Evolutionary conservation across 2,888 invertebrate species (phyloP).

Genomic region (Philereme vetulata): DNA sequence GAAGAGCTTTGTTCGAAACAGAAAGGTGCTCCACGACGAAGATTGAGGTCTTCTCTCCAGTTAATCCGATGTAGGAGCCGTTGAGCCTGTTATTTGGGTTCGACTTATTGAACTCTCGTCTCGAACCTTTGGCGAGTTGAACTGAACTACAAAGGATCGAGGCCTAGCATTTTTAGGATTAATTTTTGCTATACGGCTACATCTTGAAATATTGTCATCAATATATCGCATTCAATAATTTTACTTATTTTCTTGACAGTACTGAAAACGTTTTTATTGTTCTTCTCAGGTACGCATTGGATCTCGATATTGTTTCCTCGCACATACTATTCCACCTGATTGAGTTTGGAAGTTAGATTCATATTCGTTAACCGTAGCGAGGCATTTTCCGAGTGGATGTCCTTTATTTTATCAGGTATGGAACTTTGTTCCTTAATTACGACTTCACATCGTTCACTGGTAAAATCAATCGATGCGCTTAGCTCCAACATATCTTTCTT

Average conservation of each 20-base stretch:
- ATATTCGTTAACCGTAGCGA: background rate
- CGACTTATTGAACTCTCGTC: background rate
- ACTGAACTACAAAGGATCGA: background rate
- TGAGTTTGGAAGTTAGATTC: background rate
- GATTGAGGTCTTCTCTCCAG: background rate
- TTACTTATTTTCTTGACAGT: background rate
- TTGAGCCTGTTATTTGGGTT: too few species aligned
- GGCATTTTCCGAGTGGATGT: too few species aligned
- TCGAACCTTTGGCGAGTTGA: background rate
- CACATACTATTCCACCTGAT: background rate
- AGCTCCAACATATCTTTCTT: too few species aligned
- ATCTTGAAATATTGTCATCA: too few species aligned
- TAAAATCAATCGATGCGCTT: too few species aligned
- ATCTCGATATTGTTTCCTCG: background rate
- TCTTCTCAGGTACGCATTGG: background rate
- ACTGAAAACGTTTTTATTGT: background rate
- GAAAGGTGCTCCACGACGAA: conserved; percentile 1
- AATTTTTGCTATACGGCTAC: background rate
- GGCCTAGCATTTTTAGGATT: too few species aligned
- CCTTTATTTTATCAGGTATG: too few species aligned
- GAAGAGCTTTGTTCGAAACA: background rate
- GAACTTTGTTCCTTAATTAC: too few species aligned
- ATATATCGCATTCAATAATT: background rate
- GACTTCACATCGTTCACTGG: too few species aligned
- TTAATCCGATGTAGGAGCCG: too few species aligned